Base-by-base conservation (phyloP, 2,888 invertebrate genomes). In the Orthosia gracilis region DNA sequence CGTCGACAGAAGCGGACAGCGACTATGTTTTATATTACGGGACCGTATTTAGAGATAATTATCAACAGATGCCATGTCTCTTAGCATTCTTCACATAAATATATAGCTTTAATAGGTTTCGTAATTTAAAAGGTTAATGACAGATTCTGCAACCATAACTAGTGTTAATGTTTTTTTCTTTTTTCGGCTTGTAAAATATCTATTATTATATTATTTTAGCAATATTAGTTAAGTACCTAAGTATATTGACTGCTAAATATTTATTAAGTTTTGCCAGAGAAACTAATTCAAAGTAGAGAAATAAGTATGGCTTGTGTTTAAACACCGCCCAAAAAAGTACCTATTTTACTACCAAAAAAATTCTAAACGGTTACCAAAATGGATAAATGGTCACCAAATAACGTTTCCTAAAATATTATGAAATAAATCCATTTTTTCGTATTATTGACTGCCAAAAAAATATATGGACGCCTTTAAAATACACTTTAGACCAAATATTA, bases 61-160 rank as follows among this genome's bases (percentile, higher is more conserved):
- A 67, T 67, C 80, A 49, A 26, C 26, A 23, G 61, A 66, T 66
- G 52, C n/a, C 40, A 31, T 40, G 45, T 64, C 23, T 80, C 0
- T 40, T 18, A 40, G 23, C 45, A 80, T 81, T 81, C 65, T 68
- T 76, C 64, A 76, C 64, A 31, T n/a, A 40, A 54, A n/a, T 69
- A 66, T 58, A 84, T 79, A 79, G 68, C 50, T 63, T 76, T 72
- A 57, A 50, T 69, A 61, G 50, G 45, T 85, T 73, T 83, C 49
- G 71, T 72, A 69, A 84, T 62, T 49, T 21, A 11, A 62, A 52
- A 63, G 67, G 67, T 70, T 64, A 63, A 66, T 63, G 40, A 26
- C 69, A 58, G 61, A 73, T 76, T 71, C 2, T 49, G 67, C 31
- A 65, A 71, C 31, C 13, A 52, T 47, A 18, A 13, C 31, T 72